Conservation (phyloP, 2,113 vertebrate species). For the Cyprinus carpio region DNA sequence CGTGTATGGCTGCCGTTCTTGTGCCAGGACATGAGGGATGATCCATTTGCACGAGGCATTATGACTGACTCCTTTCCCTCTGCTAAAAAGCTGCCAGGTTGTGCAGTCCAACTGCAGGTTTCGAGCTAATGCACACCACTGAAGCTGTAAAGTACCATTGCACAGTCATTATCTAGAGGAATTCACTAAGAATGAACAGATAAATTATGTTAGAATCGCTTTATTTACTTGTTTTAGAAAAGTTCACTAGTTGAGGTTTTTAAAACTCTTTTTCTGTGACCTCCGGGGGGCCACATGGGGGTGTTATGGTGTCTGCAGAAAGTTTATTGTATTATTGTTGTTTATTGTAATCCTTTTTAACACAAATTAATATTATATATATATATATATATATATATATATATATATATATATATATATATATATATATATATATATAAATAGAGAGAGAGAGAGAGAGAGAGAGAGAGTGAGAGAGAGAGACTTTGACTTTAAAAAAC, state of each 20-base stretch:
- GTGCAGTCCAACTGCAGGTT: not conserved
- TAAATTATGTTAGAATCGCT: not conserved
- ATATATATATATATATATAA: too few relatives aligned
- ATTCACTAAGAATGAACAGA: not conserved
- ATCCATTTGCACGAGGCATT: slow-evolving; percentile 48
- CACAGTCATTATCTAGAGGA: not conserved
- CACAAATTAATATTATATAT: too few relatives aligned
- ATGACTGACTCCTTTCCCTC: slow-evolving; percentile 44
- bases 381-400: too few relatives aligned
- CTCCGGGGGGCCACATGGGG: not conserved
- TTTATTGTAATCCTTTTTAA: too few relatives aligned
- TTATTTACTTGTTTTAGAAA: not conserved
- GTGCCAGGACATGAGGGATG: slow-evolving; percentile 63
- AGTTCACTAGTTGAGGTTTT: not conserved
- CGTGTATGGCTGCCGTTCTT: slow-evolving; percentile 35
- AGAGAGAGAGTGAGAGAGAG: not conserved
- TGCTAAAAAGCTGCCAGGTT: slow-evolving; percentile 31
- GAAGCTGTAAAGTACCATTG: not conserved
- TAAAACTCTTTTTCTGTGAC: not conserved
- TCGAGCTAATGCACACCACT: not conserved
- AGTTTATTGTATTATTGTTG: too few relatives aligned
- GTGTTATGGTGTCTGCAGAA: too few relatives aligned
- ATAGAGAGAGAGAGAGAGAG: not conserved
- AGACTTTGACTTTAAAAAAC: too few relatives aligned
- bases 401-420: too few relatives aligned